A percentile compares a stretch with the other conserved stretches of the same genome.
Evolutionary conservation across 23 tunicate species (phyloP).

Genomic region (Ciona savignyi): DNA sequence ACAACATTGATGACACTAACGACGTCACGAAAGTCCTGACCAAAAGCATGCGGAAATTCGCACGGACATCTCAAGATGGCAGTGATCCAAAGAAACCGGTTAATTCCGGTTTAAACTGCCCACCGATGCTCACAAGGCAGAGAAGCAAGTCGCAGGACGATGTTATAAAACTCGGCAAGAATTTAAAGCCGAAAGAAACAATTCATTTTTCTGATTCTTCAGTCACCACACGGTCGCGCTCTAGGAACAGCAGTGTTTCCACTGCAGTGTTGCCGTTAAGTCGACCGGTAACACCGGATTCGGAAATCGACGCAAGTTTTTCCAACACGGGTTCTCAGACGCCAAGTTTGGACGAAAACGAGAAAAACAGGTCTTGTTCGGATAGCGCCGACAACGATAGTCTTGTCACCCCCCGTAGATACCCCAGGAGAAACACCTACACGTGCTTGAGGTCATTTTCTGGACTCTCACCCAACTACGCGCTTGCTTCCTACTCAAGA

Average conservation of each 20-base stretch:
- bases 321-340: background rate
- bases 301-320: background rate
- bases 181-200: background rate
- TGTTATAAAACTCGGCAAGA: background rate
- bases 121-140: background rate
- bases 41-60: background rate
- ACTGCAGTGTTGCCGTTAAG: background rate
- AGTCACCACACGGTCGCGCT: background rate
- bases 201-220: background rate
- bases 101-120: background rate
- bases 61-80: background rate
- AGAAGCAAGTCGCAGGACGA: constrained; percentile 6
- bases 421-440: constrained; percentile 66
- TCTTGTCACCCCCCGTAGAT: constrained; percentile 27
- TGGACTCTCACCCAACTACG: constrained; percentile 77
- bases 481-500: constrained; percentile 62
- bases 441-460: constrained; percentile 82
- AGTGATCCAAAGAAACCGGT: background rate
- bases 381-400: background rate
- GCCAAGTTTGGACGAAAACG: background rate
- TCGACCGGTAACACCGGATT: background rate
- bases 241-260: background rate
- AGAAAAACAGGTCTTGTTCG: background rate
- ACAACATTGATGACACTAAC: too few relatives aligned
- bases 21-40: background rate